phyloP scores from a whole-genome alignment of 2,888 invertebrate genomes.

The Lobophora halterata region DNA sequence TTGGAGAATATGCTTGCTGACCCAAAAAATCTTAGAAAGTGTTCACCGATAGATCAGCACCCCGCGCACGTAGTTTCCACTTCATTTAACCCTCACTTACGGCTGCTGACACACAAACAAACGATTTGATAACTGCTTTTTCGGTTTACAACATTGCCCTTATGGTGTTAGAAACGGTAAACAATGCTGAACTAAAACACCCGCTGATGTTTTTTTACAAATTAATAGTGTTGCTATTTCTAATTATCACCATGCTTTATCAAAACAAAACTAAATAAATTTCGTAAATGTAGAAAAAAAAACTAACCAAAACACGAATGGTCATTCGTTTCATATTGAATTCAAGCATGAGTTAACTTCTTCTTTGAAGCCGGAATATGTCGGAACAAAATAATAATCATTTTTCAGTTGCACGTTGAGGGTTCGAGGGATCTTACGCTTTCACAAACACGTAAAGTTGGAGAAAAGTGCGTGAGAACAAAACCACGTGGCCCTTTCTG shows the following conservation, averaged over 20 bases:
- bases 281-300: background rate
- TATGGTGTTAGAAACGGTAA: background rate
- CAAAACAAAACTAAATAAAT: too few relatives aligned
- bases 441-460: slow-evolving; percentile 48
- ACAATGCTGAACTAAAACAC: too few relatives aligned
- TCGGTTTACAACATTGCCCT: slow-evolving; percentile 39
- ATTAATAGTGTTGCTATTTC: too few relatives aligned
- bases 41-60: slow-evolving; percentile 20
- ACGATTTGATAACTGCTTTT: slow-evolving; percentile 51
- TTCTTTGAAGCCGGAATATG: slow-evolving; percentile 14
- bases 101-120: slow-evolving; percentile 52
- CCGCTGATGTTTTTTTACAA: too few relatives aligned
- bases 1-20: background rate
- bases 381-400: slow-evolving; percentile 35
- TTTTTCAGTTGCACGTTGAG: slow-evolving; percentile 49
- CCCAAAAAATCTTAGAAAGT: slow-evolving; percentile 13
- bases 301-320: slow-evolving; percentile 3
- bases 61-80: slow-evolving; percentile 48
- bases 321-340: slow-evolving; percentile 3
- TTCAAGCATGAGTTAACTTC: slow-evolving; percentile 11
- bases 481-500: slow-evolving; percentile 56
- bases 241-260: too few relatives aligned
- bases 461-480: slow-evolving; percentile 61
- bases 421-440: slow-evolving; percentile 52
- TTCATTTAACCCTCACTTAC: slow-evolving; percentile 49